Evolutionary conservation across 2,888 invertebrate species (phyloP), one percentile per base, ranked within the genome.

Genomic region (Lutraria lutraria): DNA sequence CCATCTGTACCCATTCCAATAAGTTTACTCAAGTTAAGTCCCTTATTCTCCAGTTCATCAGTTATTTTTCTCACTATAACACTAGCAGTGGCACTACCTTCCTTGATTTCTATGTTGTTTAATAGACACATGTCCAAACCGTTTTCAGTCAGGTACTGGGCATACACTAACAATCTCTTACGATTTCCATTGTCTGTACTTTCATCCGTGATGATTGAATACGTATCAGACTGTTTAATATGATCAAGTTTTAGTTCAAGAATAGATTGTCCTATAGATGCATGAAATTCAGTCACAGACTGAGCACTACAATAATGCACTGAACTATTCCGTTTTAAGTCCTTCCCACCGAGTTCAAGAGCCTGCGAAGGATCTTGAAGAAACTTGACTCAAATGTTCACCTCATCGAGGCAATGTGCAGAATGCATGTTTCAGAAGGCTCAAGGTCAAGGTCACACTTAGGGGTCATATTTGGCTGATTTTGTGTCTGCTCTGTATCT

Each of bases 1-100:
- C 89, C 89, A 81, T 90, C 91, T 21, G 91, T 91, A 15, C 91
- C 68, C 52, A 90, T 82, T 0, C 86, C 90, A 63, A 89, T 82
- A 25, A 91, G 34, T 21, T 90, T 84, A 16, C 16, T 63, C 10
- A 91, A 63, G 43, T 87, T 85, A 13, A 89, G 19, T 16, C 86
- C 88, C 34, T 90, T 91, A 12, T 29, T 1, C 72, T 72, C 43
- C 43, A 89, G 31, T 68, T 90, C 88, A 29, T 56, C 16, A 19
- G 88, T 0, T n/a, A 92, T 82, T 29, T 54, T 76, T 16, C 53
- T 60, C 25, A 83, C 85, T 56, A 92, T 88, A 31, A 54, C 86
- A 10, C 83, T 86, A 72, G 90, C 89, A 87, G 76, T 54, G 34
- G 86, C 89, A n/a, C 76, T 85, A 13, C 87, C 63, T 54, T 79